Evolutionary conservation across 2,888 invertebrate genomes (phyloP), one percentile per base, ranked within the genome.

Genomic region (Plutella xylostella): DNA sequence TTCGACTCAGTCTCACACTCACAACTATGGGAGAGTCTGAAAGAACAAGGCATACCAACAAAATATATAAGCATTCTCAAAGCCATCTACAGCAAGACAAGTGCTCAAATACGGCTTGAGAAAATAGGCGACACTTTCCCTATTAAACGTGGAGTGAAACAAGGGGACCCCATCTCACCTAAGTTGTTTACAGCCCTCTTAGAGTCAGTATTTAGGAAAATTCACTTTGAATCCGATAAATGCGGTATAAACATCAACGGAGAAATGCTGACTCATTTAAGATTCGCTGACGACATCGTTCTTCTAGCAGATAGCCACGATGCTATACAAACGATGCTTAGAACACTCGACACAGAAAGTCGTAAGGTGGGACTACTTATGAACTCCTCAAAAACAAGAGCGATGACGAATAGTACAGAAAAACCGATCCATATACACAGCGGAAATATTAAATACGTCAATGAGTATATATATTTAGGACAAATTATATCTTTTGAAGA

Each of bases 1-100:
- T 51, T 53, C 18, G 50, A 51, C 28, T 45, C 50, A 17, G 12
- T 50, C 31, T 45, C 53, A 38, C 47, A 45, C 44, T 37, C 45
- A 42, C 30, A n/a, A 6, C 46, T 51, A 45, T 54, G 51, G 52
- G 38, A 50, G 41, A 49, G 40, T 21, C 35, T 53, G 14, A 41
- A 40, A 38, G 14, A 45, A 46, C 28, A 45, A 45, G 9, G 31
- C 43, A 17, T 30, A 47, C 11, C 25, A 47, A 19, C 45, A 4
- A 18, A 40, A 25, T 47, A 49, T 21, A 45, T 45, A 35, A 42
- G 21, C 15, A 40, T 45, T 20, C 34, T 51, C 12, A 44, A 45
- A 46, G 45, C 43, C 22, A 47, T 51, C 7, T 48, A 50, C 22
- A 22, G 35, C 2, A 35, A 38, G n/a, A 44, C 45, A n/a, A 40